Evolutionary conservation across 2,113 vertebrate species (phyloP), one percentile per base, ranked within the genome.

Genomic region (Hymenochirus boettgeri): DNA sequence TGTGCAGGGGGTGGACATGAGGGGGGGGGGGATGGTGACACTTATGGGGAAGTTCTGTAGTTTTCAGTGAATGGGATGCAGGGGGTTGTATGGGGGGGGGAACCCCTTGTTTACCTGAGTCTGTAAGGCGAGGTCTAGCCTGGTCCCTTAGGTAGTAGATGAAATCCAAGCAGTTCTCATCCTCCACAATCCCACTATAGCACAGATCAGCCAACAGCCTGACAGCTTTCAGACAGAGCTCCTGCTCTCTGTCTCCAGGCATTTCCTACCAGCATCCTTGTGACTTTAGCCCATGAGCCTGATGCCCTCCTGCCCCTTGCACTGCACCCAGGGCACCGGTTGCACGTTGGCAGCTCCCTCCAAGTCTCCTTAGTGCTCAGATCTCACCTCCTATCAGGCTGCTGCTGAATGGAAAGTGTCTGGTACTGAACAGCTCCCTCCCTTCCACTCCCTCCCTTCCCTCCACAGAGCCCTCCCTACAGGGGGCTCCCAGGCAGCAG

Each of bases 191-290:
- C 72, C 95, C 94, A 72, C 87, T 93, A 82, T 91, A 92, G 74
- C 95, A 98, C 75, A 98, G 93, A 84, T 96, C 93, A 76, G 92
- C 92, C 77, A 98, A 84, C 83, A 98, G 91, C 85, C 91, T 89
- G 79, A 98, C 92, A 79, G 95, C 95, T 87, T 91, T 95, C 86
- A 92, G 91, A 93, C 95, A 98, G 85, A 97, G 92, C 92, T 93
- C 92, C 88, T 95, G 92, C 92, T 93, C 91, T 87, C 86, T 91
- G 92, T 91, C 94, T 86, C 90, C 92, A 90, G 93, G 92, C 95
- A 98, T 98, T 91, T 92, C 93, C 92, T 93, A 90, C 88, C 90
- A 94, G 91, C 95, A 98, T 98, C 91, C 92, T 98, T 88, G 86
- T 85, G 82, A 13, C 39, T 15, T 2, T 5, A 86, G 86, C 80